Percentiles rank a stretch among this genome's conserved stretches.
Conservation (phyloP, 2,888 invertebrate genomes). For the Phortica magna region DNA sequence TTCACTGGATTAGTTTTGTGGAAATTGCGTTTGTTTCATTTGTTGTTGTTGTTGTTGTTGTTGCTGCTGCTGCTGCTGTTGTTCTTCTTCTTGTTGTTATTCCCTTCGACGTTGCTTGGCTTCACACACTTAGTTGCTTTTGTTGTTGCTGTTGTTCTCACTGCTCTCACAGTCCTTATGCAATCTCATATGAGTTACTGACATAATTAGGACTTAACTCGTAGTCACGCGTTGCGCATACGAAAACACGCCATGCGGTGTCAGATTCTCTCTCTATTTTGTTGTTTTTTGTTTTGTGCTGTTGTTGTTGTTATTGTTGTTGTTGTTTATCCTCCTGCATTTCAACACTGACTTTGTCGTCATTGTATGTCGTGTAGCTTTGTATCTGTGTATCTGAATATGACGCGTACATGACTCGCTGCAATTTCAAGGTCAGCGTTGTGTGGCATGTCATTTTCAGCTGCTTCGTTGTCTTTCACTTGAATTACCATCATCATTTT, state of each 20-base stretch:
- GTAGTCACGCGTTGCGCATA: constrained; percentile 70
- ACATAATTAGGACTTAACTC: constrained; percentile 73
- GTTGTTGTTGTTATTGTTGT: constrained; percentile 10
- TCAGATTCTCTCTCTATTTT: constrained; percentile 27
- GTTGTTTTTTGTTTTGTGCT: constrained; percentile 60
- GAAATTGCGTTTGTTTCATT: constrained; percentile 27
- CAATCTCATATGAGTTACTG: constrained; percentile 69
- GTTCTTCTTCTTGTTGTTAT: neutral
- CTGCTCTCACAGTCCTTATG: constrained; percentile 18
- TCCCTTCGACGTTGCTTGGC: neutral
- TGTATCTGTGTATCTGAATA: constrained; percentile 5
- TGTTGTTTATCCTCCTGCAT: neutral
- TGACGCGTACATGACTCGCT: neutral
- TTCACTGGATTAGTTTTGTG: constrained; percentile 34
- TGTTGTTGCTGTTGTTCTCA: constrained; percentile 1
- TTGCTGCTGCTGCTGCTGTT: constrained; percentile 14
- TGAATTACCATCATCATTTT: constrained; percentile 54
- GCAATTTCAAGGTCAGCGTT: constrained; percentile 14
- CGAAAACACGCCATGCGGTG: constrained; percentile 52
- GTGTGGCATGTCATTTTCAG: neutral
- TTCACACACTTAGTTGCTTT: neutral
- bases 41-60: constrained; percentile 5
- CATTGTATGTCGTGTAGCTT: neutral
- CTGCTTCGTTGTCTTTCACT: neutral
- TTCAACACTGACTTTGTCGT: neutral